phyloP scores from a whole-genome alignment of 2,797 vertebrate species.

The Sphenodon punctatus region DNA sequence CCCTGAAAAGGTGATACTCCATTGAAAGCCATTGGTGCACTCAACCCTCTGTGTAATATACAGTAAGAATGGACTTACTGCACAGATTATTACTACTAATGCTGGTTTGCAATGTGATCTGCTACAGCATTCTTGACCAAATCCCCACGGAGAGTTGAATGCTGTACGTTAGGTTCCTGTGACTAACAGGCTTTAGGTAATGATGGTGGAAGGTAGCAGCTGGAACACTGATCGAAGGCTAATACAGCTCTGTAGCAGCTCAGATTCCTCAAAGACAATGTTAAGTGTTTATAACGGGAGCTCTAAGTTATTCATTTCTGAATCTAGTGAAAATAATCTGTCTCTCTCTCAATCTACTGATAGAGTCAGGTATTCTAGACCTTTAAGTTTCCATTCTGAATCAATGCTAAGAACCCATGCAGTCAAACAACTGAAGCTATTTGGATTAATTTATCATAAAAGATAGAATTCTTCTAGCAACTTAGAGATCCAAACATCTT shows the following conservation, averaged over 20 bases:
- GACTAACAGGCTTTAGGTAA: background rate
- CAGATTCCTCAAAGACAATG: background rate
- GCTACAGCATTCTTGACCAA: background rate
- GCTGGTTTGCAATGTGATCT: too few relatives aligned
- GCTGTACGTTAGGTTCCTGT: background rate
- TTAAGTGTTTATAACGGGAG: background rate
- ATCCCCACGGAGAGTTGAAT: background rate
- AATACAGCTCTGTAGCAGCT: background rate
- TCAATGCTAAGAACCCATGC: background rate
- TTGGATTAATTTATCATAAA: background rate
- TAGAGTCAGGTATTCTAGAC: background rate
- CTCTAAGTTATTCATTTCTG: background rate
- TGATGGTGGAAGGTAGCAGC: background rate
- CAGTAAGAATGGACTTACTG: too few relatives aligned
- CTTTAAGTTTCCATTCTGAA: constrained; percentile 5
- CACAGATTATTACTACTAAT: too few relatives aligned
- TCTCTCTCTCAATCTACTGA: background rate
- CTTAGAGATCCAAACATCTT: background rate
- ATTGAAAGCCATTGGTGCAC: background rate
- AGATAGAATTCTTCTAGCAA: background rate
- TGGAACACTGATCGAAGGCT: background rate
- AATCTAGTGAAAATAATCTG: background rate
- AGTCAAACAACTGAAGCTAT: background rate
- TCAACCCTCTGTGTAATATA: background rate
- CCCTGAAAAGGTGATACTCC: background rate